Evolutionary conservation across 2,113 vertebrate genomes (phyloP), one percentile per base, ranked within the genome.

Genomic region (Vimba vimba): DNA sequence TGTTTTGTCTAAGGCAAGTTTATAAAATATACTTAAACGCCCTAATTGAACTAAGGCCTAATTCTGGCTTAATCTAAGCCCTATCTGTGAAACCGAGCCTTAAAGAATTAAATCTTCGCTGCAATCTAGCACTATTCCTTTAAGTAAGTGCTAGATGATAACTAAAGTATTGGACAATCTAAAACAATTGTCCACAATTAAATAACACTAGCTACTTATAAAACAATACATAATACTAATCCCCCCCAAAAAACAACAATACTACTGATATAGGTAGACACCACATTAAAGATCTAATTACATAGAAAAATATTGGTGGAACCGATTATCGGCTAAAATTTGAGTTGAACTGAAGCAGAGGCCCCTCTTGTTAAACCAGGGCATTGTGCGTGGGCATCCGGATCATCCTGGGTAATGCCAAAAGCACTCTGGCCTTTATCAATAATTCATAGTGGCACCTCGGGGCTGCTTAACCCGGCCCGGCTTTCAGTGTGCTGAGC

Each of bases 371-470:
- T 50, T 82, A 23, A 68, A 82, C 62, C 45, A 47, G 45, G 64
- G 45, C 27, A 82, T 69, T 82, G 79, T 82, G 80, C 45, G 78
- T 81, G 66, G 76, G 39, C 76, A 80, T 85, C 75, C 43, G 62
- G 77, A 36, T 69, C 60, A 25, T 74, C 43, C 86, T 74, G 62
- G 75, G 84, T 84, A 84, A 83, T 88, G 79, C 86, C 79, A 64
- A 52, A 60, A 77, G 62, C 82, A 52, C 82, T 82, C 68, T 82
- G 79, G 79, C 78, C 85, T 82, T 74, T 84, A 78, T 85, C 85
- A 82, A 89, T 87, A 86, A 64, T 87, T 85, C 60, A 85, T 68
- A 85, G 73, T 83, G 78, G 79, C 76, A 85, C 82, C 71, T 85
- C 62, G 47, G 77, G 76, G 73, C 66, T 82, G 64, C 80, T 82